These are phyloP conservation scores for Emydocephalus ijimae DNA, from an alignment of 2,113 vertebrate genomes.

Conservation along the genomic window DNA sequence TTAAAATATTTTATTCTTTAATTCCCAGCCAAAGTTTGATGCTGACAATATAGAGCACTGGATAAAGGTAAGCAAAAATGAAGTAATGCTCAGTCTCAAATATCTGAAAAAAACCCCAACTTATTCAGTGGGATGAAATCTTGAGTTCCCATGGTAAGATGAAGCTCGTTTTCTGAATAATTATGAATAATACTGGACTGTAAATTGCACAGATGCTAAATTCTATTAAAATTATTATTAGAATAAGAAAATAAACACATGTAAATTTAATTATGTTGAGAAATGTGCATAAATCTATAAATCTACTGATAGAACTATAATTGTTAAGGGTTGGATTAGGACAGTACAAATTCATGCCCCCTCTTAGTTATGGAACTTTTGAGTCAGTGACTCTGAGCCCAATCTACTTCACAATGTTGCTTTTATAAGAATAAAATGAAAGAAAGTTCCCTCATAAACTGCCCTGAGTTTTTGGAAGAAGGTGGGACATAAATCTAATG, in stretches of 20 bases:
- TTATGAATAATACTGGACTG: not conserved
- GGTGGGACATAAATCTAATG: too few species aligned
- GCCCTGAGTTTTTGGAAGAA: too few species aligned
- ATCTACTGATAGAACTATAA: not conserved
- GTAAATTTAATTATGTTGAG: not conserved
- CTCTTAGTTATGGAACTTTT: not conserved
- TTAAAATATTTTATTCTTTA: constrained; percentile 15
- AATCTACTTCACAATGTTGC: too few species aligned
- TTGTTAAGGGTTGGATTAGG: not conserved
- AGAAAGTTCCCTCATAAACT: too few species aligned
- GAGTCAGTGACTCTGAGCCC: too few species aligned
- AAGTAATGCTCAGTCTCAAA: not conserved
- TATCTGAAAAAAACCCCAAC: not conserved
- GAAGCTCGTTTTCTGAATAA: not conserved
- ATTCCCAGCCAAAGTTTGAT: constrained; percentile 57
- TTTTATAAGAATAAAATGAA: too few species aligned
- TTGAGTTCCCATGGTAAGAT: not conserved
- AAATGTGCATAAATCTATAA: not conserved
- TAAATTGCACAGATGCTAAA: not conserved
- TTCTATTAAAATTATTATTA: not conserved
- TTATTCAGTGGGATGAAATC: not conserved
- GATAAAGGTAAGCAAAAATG: constrained; percentile 70
- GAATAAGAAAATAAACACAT: not conserved
- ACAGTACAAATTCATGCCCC: not conserved
- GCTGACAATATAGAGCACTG: constrained; percentile 66